Percentiles rank a stretch among this genome's conserved stretches.
These are phyloP conservation scores for Lethenteron camtschaticum DNA, from an alignment of 2,113 vertebrate genomes.

Conservation along the genomic window DNA sequence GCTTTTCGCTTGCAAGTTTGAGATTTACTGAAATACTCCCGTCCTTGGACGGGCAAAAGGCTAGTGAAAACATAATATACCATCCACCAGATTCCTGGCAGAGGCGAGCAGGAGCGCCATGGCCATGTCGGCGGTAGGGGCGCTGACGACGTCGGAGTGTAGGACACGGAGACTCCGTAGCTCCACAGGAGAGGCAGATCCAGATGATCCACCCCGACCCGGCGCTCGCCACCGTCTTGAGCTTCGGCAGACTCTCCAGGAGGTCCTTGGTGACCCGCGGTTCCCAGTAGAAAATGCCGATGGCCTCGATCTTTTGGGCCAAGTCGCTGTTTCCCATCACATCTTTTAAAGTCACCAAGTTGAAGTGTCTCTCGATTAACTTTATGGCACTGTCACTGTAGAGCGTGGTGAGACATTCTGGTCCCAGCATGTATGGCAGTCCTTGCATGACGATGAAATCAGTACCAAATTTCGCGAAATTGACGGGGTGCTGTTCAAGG, in stretches of 20 bases:
- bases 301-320: conserved; percentile 20
- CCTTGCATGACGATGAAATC: too few species aligned
- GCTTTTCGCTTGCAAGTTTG: too few species aligned
- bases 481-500: too few species aligned
- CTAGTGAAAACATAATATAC: conserved; percentile 16
- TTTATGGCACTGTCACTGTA: too few species aligned
- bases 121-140: conserved; percentile 35
- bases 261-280: conserved; percentile 18
- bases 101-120: conserved; percentile 41
- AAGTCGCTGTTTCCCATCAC: conserved; percentile 22
- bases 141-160: conserved; percentile 26
- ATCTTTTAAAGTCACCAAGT: conserved; percentile 24
- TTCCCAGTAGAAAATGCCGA: conserved; percentile 21
- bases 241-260: conserved; percentile 23
- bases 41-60: too few species aligned
- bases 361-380: conserved; percentile 27
- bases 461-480: too few species aligned
- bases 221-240: conserved; percentile 30
- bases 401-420: too few species aligned
- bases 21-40: too few species aligned
- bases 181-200: conserved; percentile 28
- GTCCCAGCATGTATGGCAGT: too few species aligned
- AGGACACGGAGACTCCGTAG: conserved; percentile 32
- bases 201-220: conserved; percentile 44
- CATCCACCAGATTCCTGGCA: conserved; percentile 32